Percentiles rank a stretch among this genome's conserved stretches.
Evolutionary conservation across 2,797 vertebrate genomes (phyloP).

Genomic region (Ara ararauna): DNA sequence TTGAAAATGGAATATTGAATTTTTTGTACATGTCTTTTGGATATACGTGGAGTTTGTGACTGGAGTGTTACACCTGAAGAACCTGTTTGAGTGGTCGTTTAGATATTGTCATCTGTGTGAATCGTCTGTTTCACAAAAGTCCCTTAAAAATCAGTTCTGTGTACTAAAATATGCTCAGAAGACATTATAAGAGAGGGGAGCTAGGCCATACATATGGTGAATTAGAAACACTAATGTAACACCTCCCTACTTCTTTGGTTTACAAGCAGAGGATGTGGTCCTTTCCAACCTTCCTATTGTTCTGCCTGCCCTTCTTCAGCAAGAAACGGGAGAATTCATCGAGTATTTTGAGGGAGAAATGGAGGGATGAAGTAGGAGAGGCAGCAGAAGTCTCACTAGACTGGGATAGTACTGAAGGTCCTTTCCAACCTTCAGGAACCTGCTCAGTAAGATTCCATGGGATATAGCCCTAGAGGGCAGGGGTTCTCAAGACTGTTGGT

Average conservation of each 20-base stretch:
- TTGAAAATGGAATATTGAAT: background rate
- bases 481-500: too few species aligned
- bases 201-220: background rate
- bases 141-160: background rate
- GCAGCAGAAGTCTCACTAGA: background rate
- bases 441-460: too few species aligned
- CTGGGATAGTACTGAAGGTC: background rate
- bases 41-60: background rate
- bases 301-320: background rate
- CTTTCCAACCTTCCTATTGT: background rate
- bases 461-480: too few species aligned
- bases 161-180: background rate
- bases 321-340: background rate
- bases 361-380: background rate
- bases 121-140: background rate
- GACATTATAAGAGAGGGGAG: background rate
- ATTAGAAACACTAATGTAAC: background rate
- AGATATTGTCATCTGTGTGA: background rate
- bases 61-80: background rate
- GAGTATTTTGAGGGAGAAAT: background rate
- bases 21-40: background rate
- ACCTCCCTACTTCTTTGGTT: background rate
- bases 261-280: background rate
- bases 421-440: too few species aligned
- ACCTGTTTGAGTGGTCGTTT: background rate